A percentile compares a stretch with the other conserved stretches of the same genome.
Conservation (phyloP, 2,888 invertebrate genomes). For the Xylota segnis region DNA sequence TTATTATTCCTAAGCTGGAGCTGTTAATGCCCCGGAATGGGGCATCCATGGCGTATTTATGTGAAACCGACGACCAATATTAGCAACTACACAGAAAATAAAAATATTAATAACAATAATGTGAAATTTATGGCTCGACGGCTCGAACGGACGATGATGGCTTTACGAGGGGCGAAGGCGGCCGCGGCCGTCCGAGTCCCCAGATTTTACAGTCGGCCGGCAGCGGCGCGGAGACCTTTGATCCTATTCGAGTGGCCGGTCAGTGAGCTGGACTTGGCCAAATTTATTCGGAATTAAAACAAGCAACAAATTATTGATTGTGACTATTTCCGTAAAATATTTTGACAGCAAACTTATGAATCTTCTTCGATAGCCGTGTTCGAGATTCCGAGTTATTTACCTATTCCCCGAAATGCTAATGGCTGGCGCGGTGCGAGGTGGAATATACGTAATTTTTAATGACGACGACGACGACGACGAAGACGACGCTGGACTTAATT, state of each 20-base stretch:
- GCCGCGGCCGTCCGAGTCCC: not conserved
- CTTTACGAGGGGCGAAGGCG: slow-evolving; percentile 36
- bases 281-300: slow-evolving; percentile 77
- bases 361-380: slow-evolving; percentile 55
- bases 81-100: slow-evolving; percentile 76
- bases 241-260: slow-evolving; percentile 48
- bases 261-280: slow-evolving; percentile 62
- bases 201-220: slow-evolving; percentile 22
- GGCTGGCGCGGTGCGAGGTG: slow-evolving; percentile 26
- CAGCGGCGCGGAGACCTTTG: slow-evolving; percentile 64
- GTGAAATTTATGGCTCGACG: slow-evolving; percentile 64
- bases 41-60: slow-evolving; percentile 73
- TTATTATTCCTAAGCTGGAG: slow-evolving; percentile 75
- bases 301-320: slow-evolving; percentile 78
- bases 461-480: not conserved
- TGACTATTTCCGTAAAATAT: slow-evolving; percentile 79
- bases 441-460: slow-evolving; percentile 64
- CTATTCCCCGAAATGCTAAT: slow-evolving; percentile 68
- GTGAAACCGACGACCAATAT: slow-evolving; percentile 74
- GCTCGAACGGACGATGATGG: slow-evolving; percentile 42
- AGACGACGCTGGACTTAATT: slow-evolving; percentile 42
- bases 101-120: slow-evolving; percentile 77
- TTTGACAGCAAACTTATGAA: slow-evolving; percentile 78
- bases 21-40: slow-evolving; percentile 73
- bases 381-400: slow-evolving; percentile 59